Percentiles rank a stretch among this genome's conserved stretches.
These are phyloP conservation scores for Odocoileus hemionus DNA, from an alignment of 2,113 vertebrate species.

Conservation along the genomic window DNA sequence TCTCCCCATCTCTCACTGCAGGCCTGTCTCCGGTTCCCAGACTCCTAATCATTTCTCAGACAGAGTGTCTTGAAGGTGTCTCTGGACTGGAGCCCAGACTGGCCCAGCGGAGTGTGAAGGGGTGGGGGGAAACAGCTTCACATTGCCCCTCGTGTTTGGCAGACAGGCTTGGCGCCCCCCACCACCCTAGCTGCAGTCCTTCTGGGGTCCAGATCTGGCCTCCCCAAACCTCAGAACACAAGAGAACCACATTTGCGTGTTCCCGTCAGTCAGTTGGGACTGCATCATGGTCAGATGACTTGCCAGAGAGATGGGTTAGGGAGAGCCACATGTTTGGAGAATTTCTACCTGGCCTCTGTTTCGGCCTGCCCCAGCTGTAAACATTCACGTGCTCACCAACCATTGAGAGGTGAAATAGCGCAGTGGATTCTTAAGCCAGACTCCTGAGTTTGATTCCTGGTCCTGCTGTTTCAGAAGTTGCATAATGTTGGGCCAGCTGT, in stretches of 20 bases:
- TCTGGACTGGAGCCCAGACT: background rate
- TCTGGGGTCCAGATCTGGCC: background rate
- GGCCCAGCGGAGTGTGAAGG: background rate
- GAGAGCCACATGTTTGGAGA: background rate
- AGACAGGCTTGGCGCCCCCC: background rate
- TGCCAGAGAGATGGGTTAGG: background rate
- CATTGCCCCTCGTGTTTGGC: background rate
- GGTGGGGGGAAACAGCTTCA: rapidly evolving
- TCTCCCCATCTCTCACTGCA: background rate
- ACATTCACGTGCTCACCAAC: too few species aligned
- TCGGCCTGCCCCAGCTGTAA: background rate
- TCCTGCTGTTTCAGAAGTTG: background rate
- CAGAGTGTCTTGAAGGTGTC: background rate
- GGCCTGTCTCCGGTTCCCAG: background rate
- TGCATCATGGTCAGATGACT: background rate
- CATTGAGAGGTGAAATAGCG: background rate
- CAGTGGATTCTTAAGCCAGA: background rate
- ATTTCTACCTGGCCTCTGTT: too few species aligned
- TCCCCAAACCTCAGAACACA: background rate
- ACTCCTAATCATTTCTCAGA: background rate
- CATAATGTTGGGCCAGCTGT: background rate
- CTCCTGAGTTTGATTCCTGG: background rate
- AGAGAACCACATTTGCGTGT: background rate
- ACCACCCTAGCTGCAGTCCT: background rate
- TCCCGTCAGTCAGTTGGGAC: background rate